A percentile compares a stretch with the other conserved stretches of the same genome.
These are phyloP conservation scores for Corticium candelabrum DNA, from an alignment of 37 sponge, comb jelly and placozoan genomes.

Conservation along the genomic window DNA sequence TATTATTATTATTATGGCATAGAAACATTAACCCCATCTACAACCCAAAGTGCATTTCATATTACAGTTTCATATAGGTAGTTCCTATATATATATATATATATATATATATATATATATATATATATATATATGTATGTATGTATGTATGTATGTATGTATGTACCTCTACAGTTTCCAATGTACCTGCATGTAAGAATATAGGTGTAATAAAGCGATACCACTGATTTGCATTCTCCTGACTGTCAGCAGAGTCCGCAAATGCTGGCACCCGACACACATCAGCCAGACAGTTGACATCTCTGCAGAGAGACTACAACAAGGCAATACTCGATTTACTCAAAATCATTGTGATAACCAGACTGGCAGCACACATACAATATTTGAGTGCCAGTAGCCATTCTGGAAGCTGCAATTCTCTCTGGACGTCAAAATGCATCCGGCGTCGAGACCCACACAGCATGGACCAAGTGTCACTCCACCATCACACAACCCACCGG, in stretches of 20 bases:
- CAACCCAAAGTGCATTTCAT: no score
- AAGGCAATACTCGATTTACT: not conserved
- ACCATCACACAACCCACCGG: conserved; percentile 14
- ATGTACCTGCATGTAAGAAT: conserved; percentile 11
- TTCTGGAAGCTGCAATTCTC: not conserved
- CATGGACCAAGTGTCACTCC: conserved; percentile 23
- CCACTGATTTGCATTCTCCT: conserved; percentile 6
- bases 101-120: no score
- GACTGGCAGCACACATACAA: conserved; percentile 8
- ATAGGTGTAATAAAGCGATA: conserved; percentile 11
- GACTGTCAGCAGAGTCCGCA: not conserved
- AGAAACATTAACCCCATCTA: no score
- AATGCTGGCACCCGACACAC: not conserved
- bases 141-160: no score
- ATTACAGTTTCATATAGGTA: no score
- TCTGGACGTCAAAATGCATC: not conserved
- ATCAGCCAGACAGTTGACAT: conserved; percentile 2
- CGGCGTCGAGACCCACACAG: conserved; percentile 6
- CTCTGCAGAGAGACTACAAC: conserved; percentile 1
- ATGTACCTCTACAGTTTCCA: no score
- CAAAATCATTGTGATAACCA: not conserved
- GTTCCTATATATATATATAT: no score
- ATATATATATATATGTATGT: no score
- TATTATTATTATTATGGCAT: no score
- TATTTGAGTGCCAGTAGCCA: not conserved